Evolutionary conservation across 2,113 vertebrate species (phyloP), one percentile per base, ranked within the genome.

Genomic region (Phoxinus phoxinus): DNA sequence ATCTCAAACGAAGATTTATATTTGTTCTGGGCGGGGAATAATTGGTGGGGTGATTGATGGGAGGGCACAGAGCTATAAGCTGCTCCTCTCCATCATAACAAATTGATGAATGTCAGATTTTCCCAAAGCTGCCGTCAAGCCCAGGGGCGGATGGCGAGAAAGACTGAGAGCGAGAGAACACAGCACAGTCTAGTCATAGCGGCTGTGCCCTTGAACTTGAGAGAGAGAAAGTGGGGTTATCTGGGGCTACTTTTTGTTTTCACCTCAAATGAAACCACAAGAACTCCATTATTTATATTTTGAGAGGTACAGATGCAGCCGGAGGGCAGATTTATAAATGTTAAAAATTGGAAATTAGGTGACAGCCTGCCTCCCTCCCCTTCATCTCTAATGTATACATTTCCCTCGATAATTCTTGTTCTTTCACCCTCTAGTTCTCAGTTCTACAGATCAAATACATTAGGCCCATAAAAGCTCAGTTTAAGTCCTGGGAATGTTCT

Each of bases 51-150:
- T 46, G 84, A 86, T 86, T 81, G 77, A 86, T 86, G 63, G 67
- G 77, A 80, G 77, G 84, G 63, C 84, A 81, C 63, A 44, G 63
- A 21, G 65, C 84, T 81, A 72, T 72, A 79, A 58, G 63, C 59
- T 73, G 48, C 37, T 80, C 78, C 84, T 80, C 84, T 86, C 77
- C 84, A 86, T 86, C 84, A 86, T 86, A 86, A 81, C 84, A 86
- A 86, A 86, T 86, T 81, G 84, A 86, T 86, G 84, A 86, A 86
- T 86, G 84, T 73, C 84, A 80, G 74, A 86, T 81, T 86, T 86
- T 53, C 75, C 77, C 76, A 86, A 85, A 85, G 74, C 84, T 72
- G 84, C 84, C 77, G 67, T 81, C 30, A 53, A 73, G 75, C 84
- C 84, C 46, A 78, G 75, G 32, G 63, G 84, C 46, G 58, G 73